Conservation (phyloP, 2,113 vertebrate species). For the Python bivittatus region DNA sequence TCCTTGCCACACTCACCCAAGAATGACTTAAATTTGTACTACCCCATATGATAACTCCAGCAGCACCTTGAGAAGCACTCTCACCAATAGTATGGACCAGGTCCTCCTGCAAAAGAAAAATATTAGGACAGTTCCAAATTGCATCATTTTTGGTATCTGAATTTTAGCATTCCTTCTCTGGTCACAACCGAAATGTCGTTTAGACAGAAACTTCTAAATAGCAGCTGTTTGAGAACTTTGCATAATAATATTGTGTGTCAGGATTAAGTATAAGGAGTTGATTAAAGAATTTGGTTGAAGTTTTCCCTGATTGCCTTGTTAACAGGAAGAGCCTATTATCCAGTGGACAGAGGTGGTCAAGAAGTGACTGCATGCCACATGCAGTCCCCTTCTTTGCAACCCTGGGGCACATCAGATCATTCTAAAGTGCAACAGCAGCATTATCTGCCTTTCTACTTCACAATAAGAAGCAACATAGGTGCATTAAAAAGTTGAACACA, state of each 20-base stretch:
- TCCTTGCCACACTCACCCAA: slow-evolving; percentile 62
- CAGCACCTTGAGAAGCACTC: slow-evolving; percentile 71
- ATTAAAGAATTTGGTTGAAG: not conserved
- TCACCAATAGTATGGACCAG: slow-evolving; percentile 76
- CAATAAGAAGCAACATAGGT: no score
- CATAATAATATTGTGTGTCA: not conserved
- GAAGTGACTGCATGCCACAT: no score
- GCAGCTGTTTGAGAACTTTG: not conserved
- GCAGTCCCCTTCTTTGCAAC: no score
- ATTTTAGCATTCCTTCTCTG: not conserved
- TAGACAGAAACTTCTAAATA: not conserved
- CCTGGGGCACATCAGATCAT: no score
- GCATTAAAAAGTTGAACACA: no score
- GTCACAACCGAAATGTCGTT: not conserved
- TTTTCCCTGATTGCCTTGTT: not conserved
- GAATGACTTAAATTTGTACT: slow-evolving; percentile 63
- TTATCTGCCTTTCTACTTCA: no score
- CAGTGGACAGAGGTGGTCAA: no score
- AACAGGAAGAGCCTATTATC: not conserved
- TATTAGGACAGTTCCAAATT: not conserved
- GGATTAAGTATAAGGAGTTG: not conserved
- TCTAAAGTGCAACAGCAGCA: no score
- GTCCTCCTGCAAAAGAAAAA: slow-evolving; percentile 64
- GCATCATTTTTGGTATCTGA: not conserved
- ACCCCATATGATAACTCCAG: slow-evolving; percentile 77